These are phyloP conservation scores for Anseranas semipalmata DNA, from an alignment of 2,113 vertebrate species.

Conservation along the genomic window DNA sequence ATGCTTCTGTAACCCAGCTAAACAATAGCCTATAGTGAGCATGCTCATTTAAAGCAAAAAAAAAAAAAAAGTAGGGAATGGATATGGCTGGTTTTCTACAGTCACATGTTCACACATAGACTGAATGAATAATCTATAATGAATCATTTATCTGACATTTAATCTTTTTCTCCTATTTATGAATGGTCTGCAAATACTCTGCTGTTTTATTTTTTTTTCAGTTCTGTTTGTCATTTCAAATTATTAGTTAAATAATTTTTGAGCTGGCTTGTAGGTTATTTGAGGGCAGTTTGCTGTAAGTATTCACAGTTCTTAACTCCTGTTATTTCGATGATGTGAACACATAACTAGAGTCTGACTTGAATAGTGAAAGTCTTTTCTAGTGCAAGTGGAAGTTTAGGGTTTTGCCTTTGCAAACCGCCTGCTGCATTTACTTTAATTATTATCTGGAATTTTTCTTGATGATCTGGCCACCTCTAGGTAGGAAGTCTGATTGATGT, in stretches of 20 bases:
- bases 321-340: neutral
- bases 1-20: neutral
- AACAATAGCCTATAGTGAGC: neutral
- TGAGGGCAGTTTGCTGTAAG: neutral
- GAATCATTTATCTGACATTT: constrained; percentile 28
- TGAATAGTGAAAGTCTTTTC: neutral
- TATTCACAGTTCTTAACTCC: neutral
- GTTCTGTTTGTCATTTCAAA: neutral
- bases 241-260: constrained; percentile 34
- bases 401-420: neutral
- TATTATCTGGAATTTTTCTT: neutral
- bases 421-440: neutral
- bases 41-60: neutral
- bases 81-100: neutral
- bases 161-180: constrained; percentile 38
- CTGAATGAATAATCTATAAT: constrained; percentile 47
- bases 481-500: neutral
- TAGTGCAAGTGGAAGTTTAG: neutral
- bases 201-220: neutral
- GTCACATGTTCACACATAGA: constrained; percentile 30
- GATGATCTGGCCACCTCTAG: neutral
- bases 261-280: neutral
- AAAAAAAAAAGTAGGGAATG: neutral
- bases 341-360: neutral
- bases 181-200: constrained; percentile 31